phyloP scores from a whole-genome alignment of 1,140 invertebrate genomes.

The Dendroctonus valens region DNA sequence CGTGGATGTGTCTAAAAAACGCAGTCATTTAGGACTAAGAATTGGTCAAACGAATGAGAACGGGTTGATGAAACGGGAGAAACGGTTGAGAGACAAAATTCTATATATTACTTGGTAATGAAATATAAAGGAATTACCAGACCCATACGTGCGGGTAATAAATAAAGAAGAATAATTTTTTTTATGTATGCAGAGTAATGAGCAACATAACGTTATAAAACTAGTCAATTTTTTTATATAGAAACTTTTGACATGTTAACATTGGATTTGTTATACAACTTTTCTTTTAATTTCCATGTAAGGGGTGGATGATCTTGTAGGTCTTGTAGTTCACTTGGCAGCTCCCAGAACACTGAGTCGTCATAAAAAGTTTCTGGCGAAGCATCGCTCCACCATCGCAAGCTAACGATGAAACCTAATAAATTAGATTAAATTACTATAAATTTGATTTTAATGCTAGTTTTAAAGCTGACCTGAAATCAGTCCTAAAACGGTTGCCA shows the following conservation, averaged over 20 bases:
- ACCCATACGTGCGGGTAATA: too few relatives aligned
- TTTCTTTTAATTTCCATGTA: conserved; percentile 5
- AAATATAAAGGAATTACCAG: too few relatives aligned
- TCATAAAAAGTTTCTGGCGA: conserved; percentile 6
- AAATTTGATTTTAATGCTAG: not conserved
- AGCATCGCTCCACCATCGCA: conserved; percentile 1
- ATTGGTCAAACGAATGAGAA: too few relatives aligned
- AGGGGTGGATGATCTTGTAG: not conserved
- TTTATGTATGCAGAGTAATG: too few relatives aligned
- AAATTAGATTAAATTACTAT: not conserved
- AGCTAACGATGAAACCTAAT: conserved; percentile 18
- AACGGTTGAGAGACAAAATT: too few relatives aligned
- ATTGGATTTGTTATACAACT: conserved; percentile 11
- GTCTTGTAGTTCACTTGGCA: not conserved
- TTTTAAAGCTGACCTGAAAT: conserved; percentile 65
- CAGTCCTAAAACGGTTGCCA: conserved; percentile 73
- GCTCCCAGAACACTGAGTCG: conserved; percentile 16
- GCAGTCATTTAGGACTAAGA: too few relatives aligned
- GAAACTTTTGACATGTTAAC: not conserved
- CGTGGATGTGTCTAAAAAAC: too few relatives aligned
- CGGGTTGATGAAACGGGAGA: too few relatives aligned
- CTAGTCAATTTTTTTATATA: too few relatives aligned
- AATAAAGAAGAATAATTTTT: too few relatives aligned
- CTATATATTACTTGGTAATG: too few relatives aligned
- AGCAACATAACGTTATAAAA: too few relatives aligned